These are phyloP conservation scores for Perdita meconis DNA, from an alignment of 2,888 invertebrate genomes.

Conservation along the genomic window DNA sequence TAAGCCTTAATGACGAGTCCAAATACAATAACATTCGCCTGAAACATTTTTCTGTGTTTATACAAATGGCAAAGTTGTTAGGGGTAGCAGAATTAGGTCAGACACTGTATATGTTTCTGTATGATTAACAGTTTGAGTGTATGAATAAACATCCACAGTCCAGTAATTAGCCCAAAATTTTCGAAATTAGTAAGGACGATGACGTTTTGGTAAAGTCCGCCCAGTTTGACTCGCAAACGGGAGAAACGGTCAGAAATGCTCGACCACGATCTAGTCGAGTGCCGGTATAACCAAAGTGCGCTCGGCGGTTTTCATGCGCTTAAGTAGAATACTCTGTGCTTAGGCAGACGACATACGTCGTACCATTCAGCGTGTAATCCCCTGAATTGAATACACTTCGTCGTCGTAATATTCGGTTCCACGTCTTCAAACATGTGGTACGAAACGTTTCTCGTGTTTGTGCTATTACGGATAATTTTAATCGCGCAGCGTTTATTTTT, in stretches of 20 bases:
- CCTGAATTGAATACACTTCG: conserved; percentile 14
- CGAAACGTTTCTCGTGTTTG: conserved; percentile 10
- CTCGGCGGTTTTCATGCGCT: background rate
- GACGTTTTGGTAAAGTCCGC: background rate
- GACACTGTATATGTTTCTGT: too few species aligned
- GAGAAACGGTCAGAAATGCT: background rate
- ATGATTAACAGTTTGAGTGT: too few species aligned
- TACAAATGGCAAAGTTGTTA: too few species aligned
- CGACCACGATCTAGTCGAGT: background rate
- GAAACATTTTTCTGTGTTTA: too few species aligned
- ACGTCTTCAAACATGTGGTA: background rate
- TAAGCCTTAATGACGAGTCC: too few species aligned
- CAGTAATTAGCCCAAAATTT: too few species aligned
- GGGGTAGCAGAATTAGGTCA: too few species aligned
- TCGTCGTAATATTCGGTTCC: background rate
- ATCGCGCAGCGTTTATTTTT: background rate
- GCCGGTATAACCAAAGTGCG: background rate
- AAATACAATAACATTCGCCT: too few species aligned
- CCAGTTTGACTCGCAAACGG: background rate
- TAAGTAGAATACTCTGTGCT: conserved; percentile 26
- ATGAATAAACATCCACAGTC: too few species aligned
- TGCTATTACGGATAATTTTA: background rate
- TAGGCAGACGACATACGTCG: conserved; percentile 1
- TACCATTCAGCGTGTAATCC: background rate
- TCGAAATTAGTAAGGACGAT: background rate